These are phyloP conservation scores for Clanis bilineata DNA, from an alignment of 2,888 invertebrate genomes.

Conservation along the genomic window DNA sequence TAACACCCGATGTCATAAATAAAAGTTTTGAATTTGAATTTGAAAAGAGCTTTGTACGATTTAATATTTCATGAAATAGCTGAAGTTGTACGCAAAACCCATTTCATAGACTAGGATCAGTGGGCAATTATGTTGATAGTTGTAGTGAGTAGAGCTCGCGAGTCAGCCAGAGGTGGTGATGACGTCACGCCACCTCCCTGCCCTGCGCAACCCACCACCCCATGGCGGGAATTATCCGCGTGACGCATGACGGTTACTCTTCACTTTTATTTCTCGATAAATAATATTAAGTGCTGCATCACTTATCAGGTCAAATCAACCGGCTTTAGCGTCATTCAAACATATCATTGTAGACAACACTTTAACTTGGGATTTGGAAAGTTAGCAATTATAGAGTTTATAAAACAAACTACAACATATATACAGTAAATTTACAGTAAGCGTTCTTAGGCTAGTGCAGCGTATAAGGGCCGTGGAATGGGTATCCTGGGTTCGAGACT, in stretches of 20 bases:
- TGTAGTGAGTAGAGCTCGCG: constrained; percentile 25
- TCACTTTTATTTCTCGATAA: constrained; percentile 47
- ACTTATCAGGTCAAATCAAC: neutral
- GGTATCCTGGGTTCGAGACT: no score
- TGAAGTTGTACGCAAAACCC: neutral
- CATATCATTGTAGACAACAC: neutral
- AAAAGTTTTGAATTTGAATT: neutral
- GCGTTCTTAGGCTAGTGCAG: no score
- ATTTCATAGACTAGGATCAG: neutral
- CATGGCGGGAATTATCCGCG: constrained; percentile 45
- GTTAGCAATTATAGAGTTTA: neutral
- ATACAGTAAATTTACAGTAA: no score
- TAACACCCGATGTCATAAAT: no score
- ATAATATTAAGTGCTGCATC: constrained; percentile 22
- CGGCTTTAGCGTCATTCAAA: neutral
- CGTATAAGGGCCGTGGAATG: no score
- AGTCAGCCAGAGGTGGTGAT: constrained; percentile 27
- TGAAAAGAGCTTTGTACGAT: neutral
- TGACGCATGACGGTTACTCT: constrained; percentile 60
- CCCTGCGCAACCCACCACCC: constrained; percentile 25
- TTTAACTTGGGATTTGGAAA: neutral
- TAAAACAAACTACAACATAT: no score
- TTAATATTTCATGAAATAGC: neutral
- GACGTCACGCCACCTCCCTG: constrained; percentile 48
- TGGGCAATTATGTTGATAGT: neutral